phyloP scores from a whole-genome alignment of 1,140 invertebrate genomes.

The Drosophila subpulchrella region DNA sequence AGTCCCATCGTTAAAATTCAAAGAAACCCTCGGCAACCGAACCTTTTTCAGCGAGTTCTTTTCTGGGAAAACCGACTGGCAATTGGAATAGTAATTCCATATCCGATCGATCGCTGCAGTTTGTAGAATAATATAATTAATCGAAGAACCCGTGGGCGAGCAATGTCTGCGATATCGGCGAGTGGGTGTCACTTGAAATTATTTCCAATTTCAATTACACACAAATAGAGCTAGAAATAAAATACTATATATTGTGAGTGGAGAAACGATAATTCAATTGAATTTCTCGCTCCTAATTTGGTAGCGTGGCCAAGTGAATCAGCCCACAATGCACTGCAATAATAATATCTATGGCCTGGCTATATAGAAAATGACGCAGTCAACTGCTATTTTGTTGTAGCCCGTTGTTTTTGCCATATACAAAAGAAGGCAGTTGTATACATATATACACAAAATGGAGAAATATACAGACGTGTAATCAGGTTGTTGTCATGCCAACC shows the following conservation, averaged over 20 bases:
- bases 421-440: too few relatives aligned
- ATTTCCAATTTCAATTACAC: constrained; percentile 70
- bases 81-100: constrained; percentile 12
- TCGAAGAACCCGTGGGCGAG: constrained; percentile 36
- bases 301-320: constrained; percentile 63
- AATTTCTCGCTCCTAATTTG: constrained; percentile 75
- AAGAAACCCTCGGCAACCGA: constrained; percentile 1
- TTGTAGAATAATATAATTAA: constrained; percentile 40
- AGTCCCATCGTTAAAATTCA: background rate
- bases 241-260: constrained; percentile 1
- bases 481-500: constrained; percentile 67
- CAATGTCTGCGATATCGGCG: background rate
- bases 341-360: constrained; percentile 25
- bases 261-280: constrained; percentile 62
- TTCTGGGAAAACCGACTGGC: constrained; percentile 19
- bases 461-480: constrained; percentile 53
- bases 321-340: constrained; percentile 65
- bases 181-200: constrained; percentile 56
- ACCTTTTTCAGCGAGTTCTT: constrained; percentile 7
- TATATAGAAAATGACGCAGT: constrained; percentile 52
- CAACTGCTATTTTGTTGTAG: constrained; percentile 18
- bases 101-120: constrained; percentile 30
- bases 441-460: constrained; percentile 10
- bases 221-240: constrained; percentile 18
- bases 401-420: constrained; percentile 14